Base-by-base conservation (phyloP, 2,888 invertebrate genomes). In the Eupithecia pulchellata region DNA sequence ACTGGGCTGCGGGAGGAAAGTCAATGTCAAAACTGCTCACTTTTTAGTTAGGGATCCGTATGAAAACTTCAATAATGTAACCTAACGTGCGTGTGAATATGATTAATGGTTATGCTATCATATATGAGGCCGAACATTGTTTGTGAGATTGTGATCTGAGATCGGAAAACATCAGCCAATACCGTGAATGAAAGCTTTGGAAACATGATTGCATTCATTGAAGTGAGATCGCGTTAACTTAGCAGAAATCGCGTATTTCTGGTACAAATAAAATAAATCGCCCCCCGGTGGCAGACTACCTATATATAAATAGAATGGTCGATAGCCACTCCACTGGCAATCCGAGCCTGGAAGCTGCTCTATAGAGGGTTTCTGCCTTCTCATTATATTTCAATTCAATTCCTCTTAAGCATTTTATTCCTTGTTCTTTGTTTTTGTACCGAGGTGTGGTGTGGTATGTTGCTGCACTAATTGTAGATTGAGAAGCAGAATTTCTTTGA, bases 301-400 rank as follows among this genome's bases (percentile, higher is more conserved):
- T 87, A 87, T 84, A 85, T 87, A 87, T 84, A 85, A 86, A 88
- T 89, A 88, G 84, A 77, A 76, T 75, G 84, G 85, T 87, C 86
- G 86, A 88, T 88, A 87, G 74, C 47, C 57, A 72, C 74, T 75
- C 75, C 72, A 71, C 68, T 71, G 64, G 29, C 42, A 70, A 73
- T 66, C 62, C 74, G 65, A 72, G 63, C 68, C 73, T 75, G 68
- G 72, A 66, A 61, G 65, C 39, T 62, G 71, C 55, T 67, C 66
- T 71, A 70, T 75, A 65, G n/a, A n/a, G 32, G 20, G n/a, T 69
- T 72, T 69, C 64, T 58, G 58, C 66, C 55, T 64, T 73, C 64
- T 68, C 60, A 47, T 64, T 20, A 29, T 66, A 70, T 66, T 64
- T 61, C 34, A 68, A 64, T 63, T 69, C 42, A 63, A 71, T 70